Conservation (phyloP, 2,797 vertebrate species). For the Taeniopygia guttata region DNA sequence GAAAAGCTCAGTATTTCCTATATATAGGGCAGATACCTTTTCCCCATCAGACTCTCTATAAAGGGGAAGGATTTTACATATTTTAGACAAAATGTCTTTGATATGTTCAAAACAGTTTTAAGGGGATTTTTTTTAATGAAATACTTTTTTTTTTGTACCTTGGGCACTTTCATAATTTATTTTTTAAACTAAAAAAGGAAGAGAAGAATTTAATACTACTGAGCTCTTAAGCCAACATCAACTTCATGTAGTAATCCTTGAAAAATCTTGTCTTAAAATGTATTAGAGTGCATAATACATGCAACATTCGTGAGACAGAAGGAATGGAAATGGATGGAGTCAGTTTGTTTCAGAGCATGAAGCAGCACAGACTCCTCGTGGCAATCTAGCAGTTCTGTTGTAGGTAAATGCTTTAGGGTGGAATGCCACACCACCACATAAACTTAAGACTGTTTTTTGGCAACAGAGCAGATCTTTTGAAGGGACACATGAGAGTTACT, state of each 20-base stretch:
- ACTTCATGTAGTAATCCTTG: neutral
- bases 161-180: neutral
- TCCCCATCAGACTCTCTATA: neutral
- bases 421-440: neutral
- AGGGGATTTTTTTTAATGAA: neutral
- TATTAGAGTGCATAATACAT: neutral
- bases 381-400: neutral
- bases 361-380: neutral
- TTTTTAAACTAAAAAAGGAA: neutral
- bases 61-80: neutral
- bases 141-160: neutral
- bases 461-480: neutral
- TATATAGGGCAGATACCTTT: neutral
- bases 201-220: neutral
- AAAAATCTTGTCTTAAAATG: neutral
- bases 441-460: neutral
- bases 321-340: neutral
- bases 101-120: neutral
- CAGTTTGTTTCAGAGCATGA: neutral
- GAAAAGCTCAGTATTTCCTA: neutral
- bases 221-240: slow-evolving; percentile 24
- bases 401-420: neutral
- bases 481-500: neutral
- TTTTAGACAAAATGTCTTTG: neutral
- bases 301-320: neutral